These are phyloP conservation scores for Tadarida brasiliensis DNA, from an alignment of 2,797 vertebrate species.

Conservation along the genomic window DNA sequence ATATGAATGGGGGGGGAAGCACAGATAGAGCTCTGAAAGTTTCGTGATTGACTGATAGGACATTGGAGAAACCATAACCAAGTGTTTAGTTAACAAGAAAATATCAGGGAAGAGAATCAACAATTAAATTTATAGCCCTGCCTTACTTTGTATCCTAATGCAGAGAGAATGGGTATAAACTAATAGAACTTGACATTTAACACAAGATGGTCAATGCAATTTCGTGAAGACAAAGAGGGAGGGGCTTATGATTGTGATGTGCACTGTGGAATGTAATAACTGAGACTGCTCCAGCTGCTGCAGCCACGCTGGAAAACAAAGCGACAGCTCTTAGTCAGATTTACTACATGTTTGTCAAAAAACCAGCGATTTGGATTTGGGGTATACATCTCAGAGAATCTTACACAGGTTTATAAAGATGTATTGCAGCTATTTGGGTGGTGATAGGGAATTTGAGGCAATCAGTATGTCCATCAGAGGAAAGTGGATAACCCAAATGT, in stretches of 20 bases:
- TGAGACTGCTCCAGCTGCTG: not conserved
- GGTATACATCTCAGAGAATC: not conserved
- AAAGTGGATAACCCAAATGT: not conserved
- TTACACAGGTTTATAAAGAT: not conserved
- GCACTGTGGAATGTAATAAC: not conserved
- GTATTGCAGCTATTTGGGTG: not conserved
- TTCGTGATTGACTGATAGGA: not conserved
- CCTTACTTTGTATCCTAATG: not conserved
- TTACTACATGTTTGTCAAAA: not conserved
- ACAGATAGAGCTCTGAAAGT: slow-evolving; percentile 22
- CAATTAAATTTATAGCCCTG: not conserved
- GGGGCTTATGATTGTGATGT: not conserved
- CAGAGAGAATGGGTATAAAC: not conserved
- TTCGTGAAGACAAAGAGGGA: not conserved
- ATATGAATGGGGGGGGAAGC: not conserved
- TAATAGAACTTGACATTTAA: not conserved
- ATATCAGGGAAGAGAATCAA: not conserved
- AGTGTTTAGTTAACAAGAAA: slow-evolving; percentile 12
- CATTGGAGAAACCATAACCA: not conserved
- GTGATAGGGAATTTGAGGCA: not conserved
- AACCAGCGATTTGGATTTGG: not conserved
- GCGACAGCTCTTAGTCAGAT: not conserved
- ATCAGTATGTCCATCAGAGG: not conserved
- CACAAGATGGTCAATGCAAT: not conserved
- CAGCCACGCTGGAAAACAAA: not conserved